Percentiles rank a stretch among this genome's conserved stretches.
Conservation (phyloP, 2,888 invertebrate genomes). For the Rhagonycha fulva region DNA sequence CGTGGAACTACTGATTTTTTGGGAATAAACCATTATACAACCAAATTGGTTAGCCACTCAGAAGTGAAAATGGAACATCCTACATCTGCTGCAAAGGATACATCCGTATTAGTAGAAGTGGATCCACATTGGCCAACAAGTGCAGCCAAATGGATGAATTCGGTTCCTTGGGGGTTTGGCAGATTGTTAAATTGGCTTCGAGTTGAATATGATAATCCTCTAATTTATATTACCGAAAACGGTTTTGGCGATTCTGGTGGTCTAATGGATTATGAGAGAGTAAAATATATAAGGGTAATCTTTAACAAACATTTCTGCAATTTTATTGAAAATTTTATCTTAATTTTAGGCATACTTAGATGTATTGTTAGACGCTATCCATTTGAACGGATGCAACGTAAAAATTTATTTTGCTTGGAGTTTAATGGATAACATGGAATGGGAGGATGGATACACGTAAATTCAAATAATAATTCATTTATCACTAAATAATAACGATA, state of each 20-base stretch:
- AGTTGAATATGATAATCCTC: constrained; percentile 55
- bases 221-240: constrained; percentile 64
- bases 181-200: constrained; percentile 60
- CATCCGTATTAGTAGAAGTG: constrained; percentile 50
- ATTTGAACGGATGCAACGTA: constrained; percentile 62
- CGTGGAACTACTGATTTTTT: constrained; percentile 65
- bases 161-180: constrained; percentile 64
- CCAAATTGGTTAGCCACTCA: constrained; percentile 51
- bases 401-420: constrained; percentile 77
- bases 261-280: constrained; percentile 57
- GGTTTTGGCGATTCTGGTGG: constrained; percentile 60
- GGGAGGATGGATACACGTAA: constrained; percentile 75
- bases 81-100: constrained; percentile 55
- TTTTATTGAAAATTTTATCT: neutral
- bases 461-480: constrained; percentile 42
- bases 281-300: constrained; percentile 50
- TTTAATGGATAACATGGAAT: constrained; percentile 83
- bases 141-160: constrained; percentile 60
- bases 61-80: constrained; percentile 47
- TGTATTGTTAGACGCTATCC: constrained; percentile 56
- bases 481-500: neutral
- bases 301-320: neutral
- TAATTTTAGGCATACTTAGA: constrained; percentile 54
- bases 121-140: constrained; percentile 59
- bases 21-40: constrained; percentile 68